These are phyloP conservation scores for Brienomyrus brachyistius DNA, from an alignment of 2,113 vertebrate species.

Conservation along the genomic window DNA sequence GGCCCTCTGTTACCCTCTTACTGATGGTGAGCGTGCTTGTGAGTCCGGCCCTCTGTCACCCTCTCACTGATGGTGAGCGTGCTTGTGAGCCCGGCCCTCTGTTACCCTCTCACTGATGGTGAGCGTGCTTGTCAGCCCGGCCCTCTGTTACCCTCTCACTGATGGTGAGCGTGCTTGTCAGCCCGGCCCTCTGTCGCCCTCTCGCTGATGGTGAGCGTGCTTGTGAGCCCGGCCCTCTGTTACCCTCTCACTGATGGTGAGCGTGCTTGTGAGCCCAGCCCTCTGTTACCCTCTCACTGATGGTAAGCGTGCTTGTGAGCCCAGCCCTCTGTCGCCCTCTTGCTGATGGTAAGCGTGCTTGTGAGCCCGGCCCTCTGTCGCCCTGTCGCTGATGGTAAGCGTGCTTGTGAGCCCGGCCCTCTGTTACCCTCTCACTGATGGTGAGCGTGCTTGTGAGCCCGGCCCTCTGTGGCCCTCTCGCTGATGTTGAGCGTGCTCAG, in stretches of 20 bases:
- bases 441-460: neutral
- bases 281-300: too few relatives aligned
- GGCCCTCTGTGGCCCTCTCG: neutral
- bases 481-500: neutral
- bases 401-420: neutral
- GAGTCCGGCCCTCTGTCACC: neutral
- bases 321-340: rapidly evolving
- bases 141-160: neutral
- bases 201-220: neutral
- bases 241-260: too few relatives aligned
- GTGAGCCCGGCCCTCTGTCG: neutral
- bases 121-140: neutral
- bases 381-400: neutral
- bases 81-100: neutral
- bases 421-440: neutral
- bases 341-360: neutral
- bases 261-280: neutral
- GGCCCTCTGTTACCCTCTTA: rapidly evolving
- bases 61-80: neutral
- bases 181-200: too few relatives aligned
- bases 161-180: neutral
- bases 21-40: neutral
- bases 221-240: neutral
- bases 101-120: neutral
- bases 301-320: neutral